Evolutionary conservation across 2,888 invertebrate species (phyloP).

Genomic region (Drosophila helvetica): DNA sequence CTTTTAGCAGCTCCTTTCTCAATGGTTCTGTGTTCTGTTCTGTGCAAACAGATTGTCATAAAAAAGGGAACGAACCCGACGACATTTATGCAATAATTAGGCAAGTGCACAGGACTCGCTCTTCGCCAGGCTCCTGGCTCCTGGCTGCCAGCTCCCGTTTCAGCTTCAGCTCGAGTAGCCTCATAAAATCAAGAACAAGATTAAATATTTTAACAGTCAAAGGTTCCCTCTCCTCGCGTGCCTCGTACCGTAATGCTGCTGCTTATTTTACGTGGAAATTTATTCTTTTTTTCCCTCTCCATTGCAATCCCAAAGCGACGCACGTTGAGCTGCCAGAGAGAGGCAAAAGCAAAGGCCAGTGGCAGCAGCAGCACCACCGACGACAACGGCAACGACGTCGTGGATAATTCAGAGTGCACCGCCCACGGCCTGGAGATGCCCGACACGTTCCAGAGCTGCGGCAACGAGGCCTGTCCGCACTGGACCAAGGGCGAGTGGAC

Average conservation of each 20-base stretch:
- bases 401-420: constrained; percentile 88
- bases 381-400: constrained; percentile 71
- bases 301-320: constrained; percentile 72
- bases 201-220: constrained; percentile 67
- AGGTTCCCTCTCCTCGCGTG: not conserved
- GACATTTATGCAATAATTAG: constrained; percentile 68
- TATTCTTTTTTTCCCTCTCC: constrained; percentile 12
- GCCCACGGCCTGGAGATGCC: constrained; percentile 89
- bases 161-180: constrained; percentile 8
- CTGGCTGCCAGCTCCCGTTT: not conserved
- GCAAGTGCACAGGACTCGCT: constrained; percentile 50
- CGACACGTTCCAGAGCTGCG: constrained; percentile 87
- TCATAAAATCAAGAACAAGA: constrained; percentile 54
- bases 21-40: not conserved
- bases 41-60: constrained; percentile 8
- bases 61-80: constrained; percentile 20
- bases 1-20: not conserved
- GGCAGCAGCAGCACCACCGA: constrained; percentile 27
- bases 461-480: constrained; percentile 88
- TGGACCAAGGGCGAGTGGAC: constrained; percentile 90
- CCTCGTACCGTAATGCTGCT: constrained; percentile 14
- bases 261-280: constrained; percentile 53
- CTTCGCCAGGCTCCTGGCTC: not conserved
- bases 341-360: constrained; percentile 34
- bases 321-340: constrained; percentile 75